These are phyloP conservation scores for Turritopsis dohrnii DNA, from an alignment of 30 jellyfish, hydroid and myxozoan species.

Conservation along the genomic window DNA sequence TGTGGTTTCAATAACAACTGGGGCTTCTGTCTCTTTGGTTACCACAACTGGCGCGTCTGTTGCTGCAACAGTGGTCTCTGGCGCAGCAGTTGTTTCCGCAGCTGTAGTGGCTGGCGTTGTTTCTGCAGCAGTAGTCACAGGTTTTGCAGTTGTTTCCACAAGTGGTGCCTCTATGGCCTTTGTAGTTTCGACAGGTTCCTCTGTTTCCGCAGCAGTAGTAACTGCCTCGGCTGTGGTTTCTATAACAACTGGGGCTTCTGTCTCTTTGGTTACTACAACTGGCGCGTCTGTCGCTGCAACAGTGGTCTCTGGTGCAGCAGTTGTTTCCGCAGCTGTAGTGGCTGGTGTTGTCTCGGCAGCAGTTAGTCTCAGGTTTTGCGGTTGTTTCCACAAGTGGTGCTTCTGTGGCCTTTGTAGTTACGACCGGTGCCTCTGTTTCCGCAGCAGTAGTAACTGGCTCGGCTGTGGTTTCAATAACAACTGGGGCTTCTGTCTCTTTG, in stretches of 20 bases:
- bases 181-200: conserved; percentile 14
- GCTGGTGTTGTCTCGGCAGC: conserved; percentile 18
- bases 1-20: neutral
- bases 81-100: neutral
- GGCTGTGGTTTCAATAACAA: too few relatives aligned
- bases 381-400: conserved; percentile 31
- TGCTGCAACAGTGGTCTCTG: neutral
- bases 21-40: neutral
- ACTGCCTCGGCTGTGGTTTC: neutral
- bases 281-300: neutral
- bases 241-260: neutral
- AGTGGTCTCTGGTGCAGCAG: neutral
- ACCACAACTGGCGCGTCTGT: neutral
- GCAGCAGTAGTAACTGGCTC: too few relatives aligned
- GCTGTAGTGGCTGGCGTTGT: neutral
- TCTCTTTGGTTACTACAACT: neutral
- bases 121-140: neutral
- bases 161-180: neutral
- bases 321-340: neutral
- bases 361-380: conserved; percentile 36
- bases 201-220: neutral
- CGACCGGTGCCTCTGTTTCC: neutral
- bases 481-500: too few relatives aligned
- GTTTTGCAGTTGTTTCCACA: neutral
- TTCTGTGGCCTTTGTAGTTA: neutral